Base-by-base conservation (phyloP, 2,797 vertebrate species). In the Sphaeramia orbicularis region DNA sequence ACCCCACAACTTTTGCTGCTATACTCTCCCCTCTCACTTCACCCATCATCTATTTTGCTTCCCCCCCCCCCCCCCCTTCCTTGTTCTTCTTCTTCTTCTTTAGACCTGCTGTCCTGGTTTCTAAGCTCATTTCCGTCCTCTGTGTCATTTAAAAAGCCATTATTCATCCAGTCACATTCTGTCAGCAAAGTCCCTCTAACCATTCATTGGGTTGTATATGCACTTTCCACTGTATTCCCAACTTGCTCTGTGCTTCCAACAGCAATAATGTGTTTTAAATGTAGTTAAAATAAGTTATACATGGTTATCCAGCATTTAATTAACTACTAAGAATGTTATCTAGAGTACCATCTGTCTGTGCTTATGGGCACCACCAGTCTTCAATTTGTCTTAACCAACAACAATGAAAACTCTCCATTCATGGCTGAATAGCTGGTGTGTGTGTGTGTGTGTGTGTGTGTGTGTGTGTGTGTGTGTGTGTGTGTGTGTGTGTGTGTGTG, bases 371-470 rank as follows among this genome's bases (percentile, higher is more conserved):
- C 52, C 55, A 62, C 71, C 51, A 51, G 67, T 69, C 66, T 84
- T 85, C 67, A 84, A 45, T 87, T 56, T 81, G 62, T 75, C 71
- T 75, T 59, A 73, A 76, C 53, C 45, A 51, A 64, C 71, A 84
- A 81, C 70, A 85, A 78, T 69, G 73, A 84, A 88, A 88, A 85
- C 63, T 69, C 53, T 50, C 12, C 69, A 62, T 63, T 81, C 59
- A 48, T 47, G 43, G 50, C 43, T 30, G 40, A 36, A 37, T 19
- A 14, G 52, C 48, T 48, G 13, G 38, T 59, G 63, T 48, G 61
- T 48, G 52, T 37, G 43, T 38, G 62, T 10, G 61, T 41, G 60
- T n/a, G n/a, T n/a, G 38, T 59, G 63, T 48, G 61, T 48, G 52
- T 37, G 38, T 59, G 63, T 48, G 61, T 48, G 52, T 37, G 38